Base-by-base conservation (phyloP, 2,888 invertebrate genomes). In the Dichetophora obliterata region DNA sequence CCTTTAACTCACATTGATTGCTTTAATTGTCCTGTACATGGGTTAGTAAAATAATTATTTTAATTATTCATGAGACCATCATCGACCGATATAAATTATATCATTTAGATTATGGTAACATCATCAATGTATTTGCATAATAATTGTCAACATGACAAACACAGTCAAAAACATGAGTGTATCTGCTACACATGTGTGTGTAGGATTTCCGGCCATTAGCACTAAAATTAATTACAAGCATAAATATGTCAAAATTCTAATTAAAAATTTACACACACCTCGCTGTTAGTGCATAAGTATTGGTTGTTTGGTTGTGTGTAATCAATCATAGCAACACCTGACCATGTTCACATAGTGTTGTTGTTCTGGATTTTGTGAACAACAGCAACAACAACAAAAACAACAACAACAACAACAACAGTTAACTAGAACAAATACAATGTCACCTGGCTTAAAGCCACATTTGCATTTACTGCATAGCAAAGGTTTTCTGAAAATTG, bases 161-260 rank as follows among this genome's bases (percentile, higher is more conserved):
- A 34, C 16, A 54, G 9, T 43, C 54, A 19, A 54, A 54, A 54
- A 31, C 63, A 65, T 6, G 6, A 37, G 11, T 9, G 11, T 22
- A 19, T 22, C 22, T 66, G 2, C 8, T 19, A 8, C 6, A 14
- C n/a, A 27, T 27, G 69, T 69, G 1, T 69, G 16, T 52, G 52
- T 22, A 34, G 65, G 22, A 22, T 54, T 27, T 59, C 57, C 57
- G 8, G 22, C 34, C 5, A 65, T 34, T 43, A 66, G 66, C 43
- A 37, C 66, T 43, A 34, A 66, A 66, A 66, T 66, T 43, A 37
- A 66, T 43, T 66, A 66, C 66, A 66, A 57, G 57, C 48, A 31
- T 52, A 59, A 43, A 22, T 54, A 61, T 72, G 61, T 48, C 72
- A 72, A 72, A 72, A 72, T 72, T 59, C 72, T 61, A 72, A 72